These are phyloP conservation scores for Odontomyia ornata DNA, from an alignment of 2,888 invertebrate species.

Conservation along the genomic window DNA sequence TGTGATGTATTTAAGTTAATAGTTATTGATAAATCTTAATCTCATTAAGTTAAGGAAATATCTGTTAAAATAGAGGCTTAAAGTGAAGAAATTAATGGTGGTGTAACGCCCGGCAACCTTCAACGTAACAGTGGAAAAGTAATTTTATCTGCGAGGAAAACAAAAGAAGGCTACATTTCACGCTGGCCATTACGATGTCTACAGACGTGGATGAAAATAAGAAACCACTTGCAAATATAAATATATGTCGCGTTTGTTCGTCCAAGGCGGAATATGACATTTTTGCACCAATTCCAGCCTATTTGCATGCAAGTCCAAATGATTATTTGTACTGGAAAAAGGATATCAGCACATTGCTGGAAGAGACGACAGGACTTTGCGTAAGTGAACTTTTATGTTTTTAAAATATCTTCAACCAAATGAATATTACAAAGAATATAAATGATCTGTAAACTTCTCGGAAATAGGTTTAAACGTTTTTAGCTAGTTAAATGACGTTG, in stretches of 20 bases:
- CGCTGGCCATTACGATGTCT: neutral
- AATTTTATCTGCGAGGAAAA: neutral
- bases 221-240: conserved; percentile 37
- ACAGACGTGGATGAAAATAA: neutral
- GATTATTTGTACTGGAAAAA: conserved; percentile 61
- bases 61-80: neutral
- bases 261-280: conserved; percentile 61
- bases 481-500: too few species aligned
- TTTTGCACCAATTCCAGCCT: conserved; percentile 62
- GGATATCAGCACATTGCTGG: conserved; percentile 58
- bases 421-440: too few species aligned
- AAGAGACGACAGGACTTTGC: conserved; percentile 61
- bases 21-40: neutral
- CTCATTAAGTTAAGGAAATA: neutral
- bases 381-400: conserved; percentile 52
- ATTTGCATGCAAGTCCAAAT: conserved; percentile 60
- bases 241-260: conserved; percentile 63
- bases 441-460: too few species aligned
- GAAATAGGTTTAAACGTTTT: too few species aligned
- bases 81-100: neutral
- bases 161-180: neutral
- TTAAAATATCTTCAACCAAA: too few species aligned
- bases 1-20: conserved; percentile 19
- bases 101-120: neutral
- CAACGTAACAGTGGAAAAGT: neutral